Base-by-base conservation (phyloP, 2,113 vertebrate genomes). In the Hemiscyllium ocellatum region DNA sequence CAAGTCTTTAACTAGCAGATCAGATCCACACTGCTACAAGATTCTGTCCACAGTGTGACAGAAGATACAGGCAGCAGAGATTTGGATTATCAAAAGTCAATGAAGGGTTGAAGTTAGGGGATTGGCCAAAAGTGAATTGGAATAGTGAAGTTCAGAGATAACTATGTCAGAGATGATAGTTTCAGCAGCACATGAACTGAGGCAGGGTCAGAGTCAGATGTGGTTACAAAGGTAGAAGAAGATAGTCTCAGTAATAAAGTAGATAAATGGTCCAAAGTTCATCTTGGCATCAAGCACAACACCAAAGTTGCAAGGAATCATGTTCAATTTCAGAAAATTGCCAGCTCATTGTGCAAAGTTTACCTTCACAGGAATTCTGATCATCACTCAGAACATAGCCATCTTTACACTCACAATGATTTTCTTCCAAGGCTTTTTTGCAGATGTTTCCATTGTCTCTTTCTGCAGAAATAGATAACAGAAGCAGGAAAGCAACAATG, bases 281-380 rank as follows among this genome's bases (percentile, higher is more conserved):
- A 29, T 2, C 72, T 76, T 76, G 33, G 26, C 26, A 33, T 76
- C 72, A 76, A 76, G 8, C 72, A 76, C 72, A 76, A 29, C 29
- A 76, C 26, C 10, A 76, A 76, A 12, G 29, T 76, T 76, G 72
- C 29, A 76, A 76, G 33, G 29, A 76, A 29, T 76, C 29, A 12
- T 8, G 72, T 12, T 13, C 70, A 76, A 76, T 26, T 76, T 76
- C 33, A 33, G 29, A 76, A 76, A 76, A 33, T 76, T 76, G 29
- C 56, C 33, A 94, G 29, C 47, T 80, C 7, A 33, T 50, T 22
- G 20, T 26, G 24, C 26, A 7, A 65, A 19, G 13, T 50, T 96
- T 97, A 99, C 99, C 99, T 99, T 99, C 98, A 97, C 99, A 99
- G 90, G 97, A 96, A 96, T 97, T 97, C 37, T 98, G 98, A 85